Conservation (phyloP, 2,113 vertebrate genomes). For the Cettia cetti region DNA sequence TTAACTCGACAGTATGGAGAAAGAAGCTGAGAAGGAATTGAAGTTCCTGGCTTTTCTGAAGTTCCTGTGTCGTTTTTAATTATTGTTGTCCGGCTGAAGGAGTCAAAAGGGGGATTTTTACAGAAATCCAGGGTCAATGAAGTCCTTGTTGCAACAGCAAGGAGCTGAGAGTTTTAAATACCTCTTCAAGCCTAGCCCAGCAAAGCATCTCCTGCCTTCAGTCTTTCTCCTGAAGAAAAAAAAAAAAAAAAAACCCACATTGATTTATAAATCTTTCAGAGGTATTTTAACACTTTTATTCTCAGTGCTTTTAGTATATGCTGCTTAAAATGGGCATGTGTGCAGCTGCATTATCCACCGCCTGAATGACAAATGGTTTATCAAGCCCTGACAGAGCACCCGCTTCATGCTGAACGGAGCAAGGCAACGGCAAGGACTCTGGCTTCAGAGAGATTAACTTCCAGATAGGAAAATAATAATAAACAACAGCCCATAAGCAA, state of each 20-base stretch:
- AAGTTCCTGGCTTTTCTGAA: not conserved
- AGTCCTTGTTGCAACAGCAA: not conserved
- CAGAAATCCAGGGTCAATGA: not conserved
- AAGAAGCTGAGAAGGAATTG: not conserved
- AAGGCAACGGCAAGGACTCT: constrained; percentile 30
- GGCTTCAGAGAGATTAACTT: constrained; percentile 60
- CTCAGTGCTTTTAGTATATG: constrained; percentile 7
- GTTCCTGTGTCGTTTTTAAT: not conserved
- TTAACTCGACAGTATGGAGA: not conserved
- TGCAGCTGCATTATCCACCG: constrained; percentile 33
- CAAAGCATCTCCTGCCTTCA: not conserved
- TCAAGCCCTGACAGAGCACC: constrained; percentile 44
- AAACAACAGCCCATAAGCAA: constrained; percentile 41
- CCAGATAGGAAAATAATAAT: constrained; percentile 60
- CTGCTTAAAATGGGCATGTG: constrained; percentile 41
- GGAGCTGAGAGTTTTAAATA: not conserved
- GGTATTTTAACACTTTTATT: constrained; percentile 50
- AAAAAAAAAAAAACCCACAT: not conserved
- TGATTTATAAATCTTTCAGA: constrained; percentile 25
- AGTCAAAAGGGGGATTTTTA: not conserved
- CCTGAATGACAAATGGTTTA: constrained; percentile 61
- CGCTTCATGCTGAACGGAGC: constrained; percentile 2
- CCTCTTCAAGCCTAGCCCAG: not conserved
- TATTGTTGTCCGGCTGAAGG: not conserved
- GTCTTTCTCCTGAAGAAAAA: not conserved